Evolutionary conservation across 1,140 invertebrate genomes (phyloP).

Genomic region (Frieseomelitta varia): DNA sequence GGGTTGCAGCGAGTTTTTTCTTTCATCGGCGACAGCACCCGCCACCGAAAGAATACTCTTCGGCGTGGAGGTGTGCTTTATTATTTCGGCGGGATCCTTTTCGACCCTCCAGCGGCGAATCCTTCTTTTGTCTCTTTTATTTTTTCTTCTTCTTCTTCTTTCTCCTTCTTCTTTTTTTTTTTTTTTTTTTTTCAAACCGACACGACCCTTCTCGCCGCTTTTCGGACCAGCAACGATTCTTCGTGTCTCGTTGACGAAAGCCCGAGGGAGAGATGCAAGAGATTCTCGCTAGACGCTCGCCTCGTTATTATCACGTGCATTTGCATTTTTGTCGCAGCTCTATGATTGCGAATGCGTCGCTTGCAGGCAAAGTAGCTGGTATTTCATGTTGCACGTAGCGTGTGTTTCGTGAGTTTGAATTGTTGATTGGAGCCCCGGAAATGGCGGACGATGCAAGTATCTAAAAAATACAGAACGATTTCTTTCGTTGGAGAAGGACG

Average conservation of each 20-base stretch:
- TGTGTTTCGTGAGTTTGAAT: conserved; percentile 5
- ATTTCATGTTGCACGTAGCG: neutral
- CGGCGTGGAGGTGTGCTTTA: conserved; percentile 26
- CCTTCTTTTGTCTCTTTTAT: conserved; percentile 19
- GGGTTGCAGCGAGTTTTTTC: neutral
- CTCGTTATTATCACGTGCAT: conserved; percentile 51
- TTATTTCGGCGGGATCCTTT: conserved; percentile 51
- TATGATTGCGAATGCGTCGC: neutral
- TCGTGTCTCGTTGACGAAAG: neutral
- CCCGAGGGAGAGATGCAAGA: neutral
- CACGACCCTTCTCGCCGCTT: neutral
- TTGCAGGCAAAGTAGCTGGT: neutral
- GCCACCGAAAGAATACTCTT: conserved; percentile 50
- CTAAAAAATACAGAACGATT: neutral
- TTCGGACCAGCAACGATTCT: conserved; percentile 4
- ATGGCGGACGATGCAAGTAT: neutral
- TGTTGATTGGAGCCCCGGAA: neutral
- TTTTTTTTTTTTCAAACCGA: neutral
- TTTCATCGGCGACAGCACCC: neutral
- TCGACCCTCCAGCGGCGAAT: conserved; percentile 10
- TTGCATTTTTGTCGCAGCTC: conserved; percentile 53
- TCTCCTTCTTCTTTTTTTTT: neutral
- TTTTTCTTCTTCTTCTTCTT: neutral
- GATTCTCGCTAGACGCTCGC: neutral
- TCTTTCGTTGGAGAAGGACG: neutral